A percentile compares a stretch with the other conserved stretches of the same genome.
Evolutionary conservation across 2,888 invertebrate species (phyloP).

Genomic region (Malacosoma neustria): DNA sequence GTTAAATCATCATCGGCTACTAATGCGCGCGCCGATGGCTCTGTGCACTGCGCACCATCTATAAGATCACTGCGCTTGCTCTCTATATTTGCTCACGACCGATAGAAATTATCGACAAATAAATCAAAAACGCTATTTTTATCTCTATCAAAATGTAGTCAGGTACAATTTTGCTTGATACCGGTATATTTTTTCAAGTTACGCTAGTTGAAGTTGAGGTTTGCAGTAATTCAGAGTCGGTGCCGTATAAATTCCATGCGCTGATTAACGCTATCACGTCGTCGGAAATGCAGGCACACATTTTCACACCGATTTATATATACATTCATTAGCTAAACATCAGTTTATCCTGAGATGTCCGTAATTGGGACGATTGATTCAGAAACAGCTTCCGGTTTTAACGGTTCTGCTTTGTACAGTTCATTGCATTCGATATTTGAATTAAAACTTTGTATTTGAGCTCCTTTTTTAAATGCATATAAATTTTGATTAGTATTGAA

Average conservation of each 20-base stretch:
- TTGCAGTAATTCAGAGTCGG: slow-evolving; percentile 43
- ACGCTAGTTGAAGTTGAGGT: slow-evolving; percentile 28
- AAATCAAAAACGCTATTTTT: slow-evolving; percentile 18
- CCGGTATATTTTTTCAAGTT: neutral
- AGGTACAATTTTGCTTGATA: slow-evolving; percentile 12
- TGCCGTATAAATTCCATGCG: slow-evolving; percentile 47
- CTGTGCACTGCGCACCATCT: slow-evolving; percentile 46
- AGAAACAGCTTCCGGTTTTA: slow-evolving; percentile 21
- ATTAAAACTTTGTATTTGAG: no score
- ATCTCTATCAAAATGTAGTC: neutral
- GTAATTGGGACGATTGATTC: slow-evolving; percentile 54
- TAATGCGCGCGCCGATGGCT: slow-evolving; percentile 11
- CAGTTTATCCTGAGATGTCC: slow-evolving; percentile 32
- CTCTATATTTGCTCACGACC: slow-evolving; percentile 50
- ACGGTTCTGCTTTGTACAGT: no score
- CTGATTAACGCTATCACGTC: slow-evolving; percentile 59
- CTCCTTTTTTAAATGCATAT: no score
- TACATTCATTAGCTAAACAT: slow-evolving; percentile 64
- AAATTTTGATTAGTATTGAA: no score
- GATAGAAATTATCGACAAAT: slow-evolving; percentile 40
- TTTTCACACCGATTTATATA: slow-evolving; percentile 57
- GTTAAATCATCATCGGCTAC: slow-evolving; percentile 8
- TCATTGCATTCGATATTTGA: no score
- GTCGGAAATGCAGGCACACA: slow-evolving; percentile 28
- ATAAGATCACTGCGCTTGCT: slow-evolving; percentile 59